A percentile compares a stretch with the other conserved stretches of the same genome.
Conservation (phyloP, 1,140 invertebrate genomes). For the Procambarus virginalis region DNA sequence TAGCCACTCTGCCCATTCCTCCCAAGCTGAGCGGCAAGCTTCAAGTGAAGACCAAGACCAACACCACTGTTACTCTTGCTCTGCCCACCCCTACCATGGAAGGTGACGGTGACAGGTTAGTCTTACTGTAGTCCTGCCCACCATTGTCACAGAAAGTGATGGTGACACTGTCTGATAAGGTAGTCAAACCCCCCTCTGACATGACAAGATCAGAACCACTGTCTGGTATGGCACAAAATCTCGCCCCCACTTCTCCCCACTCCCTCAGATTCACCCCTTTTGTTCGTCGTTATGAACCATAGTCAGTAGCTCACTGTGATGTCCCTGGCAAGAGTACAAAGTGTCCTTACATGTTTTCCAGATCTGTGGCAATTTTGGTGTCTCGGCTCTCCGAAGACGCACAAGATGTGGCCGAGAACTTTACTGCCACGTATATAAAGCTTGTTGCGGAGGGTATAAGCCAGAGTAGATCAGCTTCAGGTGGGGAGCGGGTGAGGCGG, state of each 20-base stretch:
- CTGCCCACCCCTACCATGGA: neutral
- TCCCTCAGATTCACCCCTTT: too few relatives aligned
- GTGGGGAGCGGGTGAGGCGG: neutral
- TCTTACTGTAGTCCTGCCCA: neutral
- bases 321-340: too few relatives aligned
- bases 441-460: neutral
- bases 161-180: too few relatives aligned
- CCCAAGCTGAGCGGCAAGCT: neutral
- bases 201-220: too few relatives aligned
- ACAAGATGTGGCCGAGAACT: neutral
- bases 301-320: too few relatives aligned
- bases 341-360: neutral
- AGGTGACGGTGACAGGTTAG: neutral
- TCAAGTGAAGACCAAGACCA: neutral
- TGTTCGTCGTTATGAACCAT: too few relatives aligned
- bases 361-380: neutral
- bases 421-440: neutral
- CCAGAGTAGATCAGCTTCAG: neutral
- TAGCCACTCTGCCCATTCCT: neutral
- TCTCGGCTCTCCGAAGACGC: neutral
- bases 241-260: too few relatives aligned
- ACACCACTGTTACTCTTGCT: neutral
- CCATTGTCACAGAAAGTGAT: too few relatives aligned
- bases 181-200: too few relatives aligned
- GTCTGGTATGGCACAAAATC: too few relatives aligned